phyloP scores from a whole-genome alignment of 2,797 vertebrate species.

The Myotis findleyi region DNA sequence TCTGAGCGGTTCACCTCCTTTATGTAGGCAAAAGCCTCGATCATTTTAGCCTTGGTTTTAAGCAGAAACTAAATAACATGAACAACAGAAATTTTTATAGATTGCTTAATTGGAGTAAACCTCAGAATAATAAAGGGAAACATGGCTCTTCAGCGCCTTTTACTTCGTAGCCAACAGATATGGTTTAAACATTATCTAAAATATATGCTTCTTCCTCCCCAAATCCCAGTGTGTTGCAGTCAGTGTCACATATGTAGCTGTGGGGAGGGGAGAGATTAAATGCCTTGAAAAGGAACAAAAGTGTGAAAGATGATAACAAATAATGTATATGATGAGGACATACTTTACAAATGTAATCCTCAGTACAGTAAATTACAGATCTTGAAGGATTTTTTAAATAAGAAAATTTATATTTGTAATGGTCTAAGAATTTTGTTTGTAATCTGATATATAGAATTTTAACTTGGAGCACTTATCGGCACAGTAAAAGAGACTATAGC shows the following conservation, averaged over 20 bases:
- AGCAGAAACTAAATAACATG: conserved; percentile 66
- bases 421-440: conserved; percentile 79
- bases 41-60: conserved; percentile 67
- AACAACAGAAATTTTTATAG: conserved; percentile 72
- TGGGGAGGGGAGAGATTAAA: conserved; percentile 59
- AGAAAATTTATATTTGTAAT: conserved; percentile 79
- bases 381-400: conserved; percentile 76
- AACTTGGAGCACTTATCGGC: conserved; percentile 83
- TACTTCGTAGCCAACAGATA: conserved; percentile 4
- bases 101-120: conserved; percentile 72
- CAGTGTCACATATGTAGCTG: conserved; percentile 56
- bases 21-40: conserved; percentile 65
- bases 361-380: conserved; percentile 79
- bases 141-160: conserved; percentile 55
- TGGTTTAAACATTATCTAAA: conserved; percentile 74
- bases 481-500: conserved; percentile 64
- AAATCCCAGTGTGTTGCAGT: conserved; percentile 66
- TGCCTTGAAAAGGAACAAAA: conserved; percentile 63
- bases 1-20: conserved; percentile 77
- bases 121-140: conserved; percentile 68
- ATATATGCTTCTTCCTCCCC: conserved; percentile 78
- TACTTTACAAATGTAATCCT: conserved; percentile 77
- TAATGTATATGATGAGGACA: conserved; percentile 77
- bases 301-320: conserved; percentile 66
- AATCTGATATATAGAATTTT: conserved; percentile 76